Evolutionary conservation across 2,888 invertebrate species (phyloP).

Genomic region (Hemithea aestivaria): DNA sequence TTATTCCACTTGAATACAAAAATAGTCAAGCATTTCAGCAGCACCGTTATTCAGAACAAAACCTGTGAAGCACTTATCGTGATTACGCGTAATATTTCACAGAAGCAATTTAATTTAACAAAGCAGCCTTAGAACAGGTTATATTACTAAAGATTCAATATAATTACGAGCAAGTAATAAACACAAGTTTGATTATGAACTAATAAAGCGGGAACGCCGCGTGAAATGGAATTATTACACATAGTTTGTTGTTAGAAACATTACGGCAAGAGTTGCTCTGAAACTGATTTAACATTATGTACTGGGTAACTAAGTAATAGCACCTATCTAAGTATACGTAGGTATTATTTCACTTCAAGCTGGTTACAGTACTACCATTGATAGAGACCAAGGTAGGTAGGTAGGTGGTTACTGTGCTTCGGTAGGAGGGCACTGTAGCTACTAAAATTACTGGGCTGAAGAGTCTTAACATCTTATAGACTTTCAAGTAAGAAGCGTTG

Average conservation of each 20-base stretch:
- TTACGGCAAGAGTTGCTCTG: constrained; percentile 6
- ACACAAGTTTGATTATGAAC: constrained; percentile 25
- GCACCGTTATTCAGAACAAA: neutral
- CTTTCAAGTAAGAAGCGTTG: too few relatives aligned
- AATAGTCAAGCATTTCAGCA: too few relatives aligned
- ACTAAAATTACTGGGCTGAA: too few relatives aligned
- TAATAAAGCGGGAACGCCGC: constrained; percentile 21
- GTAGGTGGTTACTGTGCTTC: too few relatives aligned
- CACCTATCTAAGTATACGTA: too few relatives aligned
- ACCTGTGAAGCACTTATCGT: constrained; percentile 5
- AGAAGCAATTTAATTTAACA: constrained; percentile 16
- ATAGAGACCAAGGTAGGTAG: too few relatives aligned
- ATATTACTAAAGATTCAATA: constrained; percentile 22
- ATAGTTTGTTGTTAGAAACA: constrained; percentile 19
- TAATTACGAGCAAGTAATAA: constrained; percentile 20
- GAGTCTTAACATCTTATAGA: too few relatives aligned
- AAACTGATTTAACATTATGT: constrained; percentile 13
- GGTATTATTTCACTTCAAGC: too few relatives aligned
- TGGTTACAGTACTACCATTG: too few relatives aligned
- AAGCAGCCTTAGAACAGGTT: constrained; percentile 12
- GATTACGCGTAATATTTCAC: constrained; percentile 6
- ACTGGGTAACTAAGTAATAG: neutral
- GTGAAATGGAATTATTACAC: constrained; percentile 23
- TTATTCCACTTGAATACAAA: too few relatives aligned
- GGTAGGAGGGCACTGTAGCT: too few relatives aligned